Evolutionary conservation across 2,888 invertebrate species (phyloP).

Genomic region (Ophonus ardosiacus): DNA sequence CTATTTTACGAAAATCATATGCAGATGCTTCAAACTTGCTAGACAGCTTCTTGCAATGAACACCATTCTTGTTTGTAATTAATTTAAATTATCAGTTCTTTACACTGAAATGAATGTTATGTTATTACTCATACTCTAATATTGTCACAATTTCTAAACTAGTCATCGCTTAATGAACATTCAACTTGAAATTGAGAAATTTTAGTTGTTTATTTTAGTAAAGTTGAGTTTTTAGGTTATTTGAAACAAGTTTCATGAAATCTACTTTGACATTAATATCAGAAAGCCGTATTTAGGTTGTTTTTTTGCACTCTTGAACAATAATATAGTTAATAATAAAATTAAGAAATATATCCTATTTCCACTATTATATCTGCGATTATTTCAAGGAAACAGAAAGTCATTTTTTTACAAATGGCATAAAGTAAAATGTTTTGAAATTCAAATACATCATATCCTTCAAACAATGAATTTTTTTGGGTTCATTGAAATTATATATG

Average conservation of each 20-base stretch:
- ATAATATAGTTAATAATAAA: not conserved
- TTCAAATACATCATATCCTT: not conserved
- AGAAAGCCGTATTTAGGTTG: not conserved
- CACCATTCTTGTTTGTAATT: not conserved
- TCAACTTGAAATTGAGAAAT: conserved; percentile 12
- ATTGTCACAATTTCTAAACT: not conserved
- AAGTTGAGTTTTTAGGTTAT: not conserved
- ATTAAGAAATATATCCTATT: conserved; percentile 26
- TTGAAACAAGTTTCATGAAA: not conserved
- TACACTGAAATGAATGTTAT: conserved; percentile 5
- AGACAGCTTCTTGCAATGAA: not conserved
- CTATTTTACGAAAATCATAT: not conserved
- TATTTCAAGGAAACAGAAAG: conserved; percentile 6
- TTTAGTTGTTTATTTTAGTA: not conserved
- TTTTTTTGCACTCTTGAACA: not conserved
- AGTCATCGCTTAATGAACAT: not conserved
- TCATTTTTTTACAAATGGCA: conserved; percentile 1
- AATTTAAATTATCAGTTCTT: not conserved
- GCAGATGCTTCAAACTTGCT: not conserved
- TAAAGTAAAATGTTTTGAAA: not conserved
- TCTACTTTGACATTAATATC: not conserved
- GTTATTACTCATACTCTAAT: not conserved
- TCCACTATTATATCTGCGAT: not conserved
- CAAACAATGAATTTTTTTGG: not conserved
- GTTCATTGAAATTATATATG: not conserved